These are phyloP conservation scores for Deilephila porcellus DNA, from an alignment of 2,888 invertebrate species.

Conservation along the genomic window DNA sequence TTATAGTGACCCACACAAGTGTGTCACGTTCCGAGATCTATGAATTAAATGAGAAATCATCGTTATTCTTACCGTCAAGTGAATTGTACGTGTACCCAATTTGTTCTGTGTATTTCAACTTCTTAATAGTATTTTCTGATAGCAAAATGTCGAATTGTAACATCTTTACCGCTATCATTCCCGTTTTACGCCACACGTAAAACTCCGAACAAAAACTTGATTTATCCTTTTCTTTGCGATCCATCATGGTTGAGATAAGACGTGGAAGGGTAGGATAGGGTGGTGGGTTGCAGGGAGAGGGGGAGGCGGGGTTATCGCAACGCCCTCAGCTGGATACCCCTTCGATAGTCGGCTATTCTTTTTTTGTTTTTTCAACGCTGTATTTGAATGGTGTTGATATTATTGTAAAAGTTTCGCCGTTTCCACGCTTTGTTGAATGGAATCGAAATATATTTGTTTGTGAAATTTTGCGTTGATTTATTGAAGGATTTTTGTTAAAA, in stretches of 20 bases:
- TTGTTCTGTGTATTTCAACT: no score
- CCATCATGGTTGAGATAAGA: constrained; percentile 72
- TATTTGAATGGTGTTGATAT: constrained; percentile 31
- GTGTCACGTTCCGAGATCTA: no score
- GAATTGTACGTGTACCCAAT: no score
- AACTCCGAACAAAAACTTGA: constrained; percentile 65
- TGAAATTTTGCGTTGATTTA: constrained; percentile 22
- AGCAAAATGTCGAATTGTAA: not conserved
- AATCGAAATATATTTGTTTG: constrained; percentile 29
- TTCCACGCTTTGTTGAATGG: constrained; percentile 28
- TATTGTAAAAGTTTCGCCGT: constrained; percentile 31
- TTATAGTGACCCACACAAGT: no score
- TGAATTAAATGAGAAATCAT: no score
- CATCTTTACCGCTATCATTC: not conserved
- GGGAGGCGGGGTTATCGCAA: constrained; percentile 19
- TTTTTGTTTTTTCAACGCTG: constrained; percentile 31
- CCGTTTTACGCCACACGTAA: constrained; percentile 47
- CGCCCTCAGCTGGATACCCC: constrained; percentile 23
- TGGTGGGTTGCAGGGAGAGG: constrained; percentile 25
- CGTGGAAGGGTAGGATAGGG: constrained; percentile 38
- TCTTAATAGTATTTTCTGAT: not conserved
- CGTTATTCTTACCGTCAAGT: no score
- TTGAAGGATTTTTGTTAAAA: constrained; percentile 18
- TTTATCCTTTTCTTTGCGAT: constrained; percentile 71
- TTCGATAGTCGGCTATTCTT: constrained; percentile 28